Percentiles rank a stretch among this genome's conserved stretches.
Evolutionary conservation across 2,888 invertebrate species (phyloP).

Genomic region (Noctua pronuba): DNA sequence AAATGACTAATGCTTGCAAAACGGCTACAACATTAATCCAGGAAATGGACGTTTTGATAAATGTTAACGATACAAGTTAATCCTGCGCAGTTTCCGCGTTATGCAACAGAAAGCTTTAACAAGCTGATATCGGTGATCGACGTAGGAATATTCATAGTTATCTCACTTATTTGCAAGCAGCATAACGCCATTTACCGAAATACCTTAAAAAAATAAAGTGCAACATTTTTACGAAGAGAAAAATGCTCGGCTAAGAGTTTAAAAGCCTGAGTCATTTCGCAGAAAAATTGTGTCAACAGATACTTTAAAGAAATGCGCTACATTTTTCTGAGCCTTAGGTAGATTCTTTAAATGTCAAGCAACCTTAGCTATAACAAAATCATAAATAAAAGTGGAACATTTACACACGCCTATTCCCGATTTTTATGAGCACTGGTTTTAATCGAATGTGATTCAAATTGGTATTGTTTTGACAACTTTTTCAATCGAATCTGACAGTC

Average conservation of each 20-base stretch:
- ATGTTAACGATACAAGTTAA: constrained; percentile 58
- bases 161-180: background rate
- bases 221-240: constrained; percentile 6
- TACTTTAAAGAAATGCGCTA: constrained; percentile 21
- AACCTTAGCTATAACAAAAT: background rate
- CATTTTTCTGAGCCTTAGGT: constrained; percentile 14
- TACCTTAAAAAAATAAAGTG: background rate
- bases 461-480: background rate
- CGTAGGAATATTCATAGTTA: constrained; percentile 38
- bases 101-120: constrained; percentile 58
- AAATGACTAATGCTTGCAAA: constrained; percentile 45
- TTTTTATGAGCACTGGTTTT: background rate
- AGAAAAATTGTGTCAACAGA: constrained; percentile 32
- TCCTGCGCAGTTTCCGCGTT: constrained; percentile 52
- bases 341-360: constrained; percentile 11
- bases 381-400: background rate
- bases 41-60: constrained; percentile 60
- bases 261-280: constrained; percentile 24
- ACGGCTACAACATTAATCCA: constrained; percentile 51
- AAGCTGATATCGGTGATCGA: constrained; percentile 49
- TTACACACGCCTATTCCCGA: background rate
- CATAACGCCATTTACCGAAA: background rate
- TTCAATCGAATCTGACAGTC: background rate
- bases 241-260: constrained; percentile 5
- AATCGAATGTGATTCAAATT: background rate